Percentiles rank a stretch among this genome's conserved stretches.
phyloP scores from a whole-genome alignment of 2,888 invertebrate species.

The Drosophila sordidapex region DNA sequence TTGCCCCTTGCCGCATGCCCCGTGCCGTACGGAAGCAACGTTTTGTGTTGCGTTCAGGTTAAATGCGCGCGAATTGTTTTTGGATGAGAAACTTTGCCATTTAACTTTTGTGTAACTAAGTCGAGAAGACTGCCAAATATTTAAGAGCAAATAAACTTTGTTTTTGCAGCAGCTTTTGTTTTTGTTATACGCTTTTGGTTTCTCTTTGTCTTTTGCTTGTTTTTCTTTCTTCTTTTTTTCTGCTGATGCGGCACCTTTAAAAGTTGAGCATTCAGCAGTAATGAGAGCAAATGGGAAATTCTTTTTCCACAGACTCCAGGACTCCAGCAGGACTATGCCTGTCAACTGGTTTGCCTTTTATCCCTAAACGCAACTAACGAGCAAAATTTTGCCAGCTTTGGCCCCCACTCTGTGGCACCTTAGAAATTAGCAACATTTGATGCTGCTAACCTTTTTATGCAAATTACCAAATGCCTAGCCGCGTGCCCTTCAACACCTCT shows the following conservation, averaged over 20 bases:
- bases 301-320: neutral
- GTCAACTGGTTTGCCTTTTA: conserved; percentile 49
- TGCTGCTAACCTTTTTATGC: conserved; percentile 78
- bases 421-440: conserved; percentile 70
- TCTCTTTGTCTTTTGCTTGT: conserved; percentile 3
- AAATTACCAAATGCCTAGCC: conserved; percentile 56
- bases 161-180: neutral
- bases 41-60: conserved; percentile 77
- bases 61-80: conserved; percentile 81
- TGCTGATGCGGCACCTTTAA: conserved; percentile 53
- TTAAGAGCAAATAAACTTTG: conserved; percentile 55
- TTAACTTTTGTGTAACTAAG: conserved; percentile 72
- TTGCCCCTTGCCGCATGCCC: neutral
- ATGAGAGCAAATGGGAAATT: conserved; percentile 37
- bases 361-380: conserved; percentile 45
- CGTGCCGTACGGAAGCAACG: conserved; percentile 42
- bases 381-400: conserved; percentile 36
- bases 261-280: conserved; percentile 57
- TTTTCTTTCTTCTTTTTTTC: conserved; percentile 4
- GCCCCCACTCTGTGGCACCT: neutral
- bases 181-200: neutral
- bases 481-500: too few species aligned
- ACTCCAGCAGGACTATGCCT: conserved; percentile 20
- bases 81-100: conserved; percentile 70
- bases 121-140: conserved; percentile 68